These are phyloP conservation scores for Drosophila malerkotliana DNA, from an alignment of 1,140 invertebrate species.

Conservation along the genomic window DNA sequence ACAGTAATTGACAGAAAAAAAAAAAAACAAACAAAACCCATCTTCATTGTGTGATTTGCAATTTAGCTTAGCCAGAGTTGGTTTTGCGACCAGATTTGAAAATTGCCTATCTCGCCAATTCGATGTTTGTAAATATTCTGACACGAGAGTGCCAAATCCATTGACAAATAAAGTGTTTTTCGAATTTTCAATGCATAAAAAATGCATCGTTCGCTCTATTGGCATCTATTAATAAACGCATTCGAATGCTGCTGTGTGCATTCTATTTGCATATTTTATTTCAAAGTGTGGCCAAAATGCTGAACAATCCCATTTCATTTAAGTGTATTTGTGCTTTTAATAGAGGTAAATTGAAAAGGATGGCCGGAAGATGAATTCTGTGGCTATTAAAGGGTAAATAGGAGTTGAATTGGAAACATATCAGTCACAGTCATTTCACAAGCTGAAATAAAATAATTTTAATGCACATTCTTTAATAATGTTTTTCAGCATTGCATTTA, in stretches of 20 bases:
- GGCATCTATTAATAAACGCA: slow-evolving; percentile 73
- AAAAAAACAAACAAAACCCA: slow-evolving; percentile 19
- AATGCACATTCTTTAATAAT: slow-evolving; percentile 2
- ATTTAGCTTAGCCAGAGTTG: slow-evolving; percentile 60
- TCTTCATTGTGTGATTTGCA: slow-evolving; percentile 65
- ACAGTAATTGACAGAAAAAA: slow-evolving; percentile 5
- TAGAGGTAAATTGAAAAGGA: background rate
- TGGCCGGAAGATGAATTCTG: background rate
- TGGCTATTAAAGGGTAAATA: background rate
- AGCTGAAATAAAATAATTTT: background rate
- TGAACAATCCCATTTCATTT: slow-evolving; percentile 8
- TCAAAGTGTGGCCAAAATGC: slow-evolving; percentile 24
- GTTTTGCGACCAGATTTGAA: slow-evolving; percentile 12
- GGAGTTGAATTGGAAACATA: background rate
- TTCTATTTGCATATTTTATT: slow-evolving; percentile 73
- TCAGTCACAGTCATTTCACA: no score
- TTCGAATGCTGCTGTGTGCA: slow-evolving; percentile 59
- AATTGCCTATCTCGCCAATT: slow-evolving; percentile 47
- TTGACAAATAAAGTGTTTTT: slow-evolving; percentile 64
- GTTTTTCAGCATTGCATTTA: background rate
- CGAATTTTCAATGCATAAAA: slow-evolving; percentile 51
- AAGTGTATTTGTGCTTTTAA: slow-evolving; percentile 20
- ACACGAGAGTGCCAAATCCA: slow-evolving; percentile 34
- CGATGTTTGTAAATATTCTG: slow-evolving; percentile 38
- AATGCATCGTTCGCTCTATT: slow-evolving; percentile 41